These are phyloP conservation scores for Drosophila dives DNA, from an alignment of 2,888 invertebrate species.

Conservation along the genomic window DNA sequence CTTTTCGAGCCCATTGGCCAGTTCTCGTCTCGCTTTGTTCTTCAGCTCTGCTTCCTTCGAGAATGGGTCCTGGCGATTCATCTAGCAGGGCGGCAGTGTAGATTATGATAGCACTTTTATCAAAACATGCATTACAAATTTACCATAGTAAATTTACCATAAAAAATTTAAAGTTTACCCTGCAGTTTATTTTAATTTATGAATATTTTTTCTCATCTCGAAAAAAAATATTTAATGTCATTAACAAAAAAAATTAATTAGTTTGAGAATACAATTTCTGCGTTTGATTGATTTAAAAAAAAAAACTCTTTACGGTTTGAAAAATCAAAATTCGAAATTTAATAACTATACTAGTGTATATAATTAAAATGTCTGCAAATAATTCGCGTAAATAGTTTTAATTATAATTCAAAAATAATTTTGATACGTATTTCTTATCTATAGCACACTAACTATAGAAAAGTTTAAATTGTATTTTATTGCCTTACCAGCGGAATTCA, in stretches of 20 bases:
- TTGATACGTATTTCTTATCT: background rate
- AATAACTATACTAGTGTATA: background rate
- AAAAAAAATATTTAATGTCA: background rate
- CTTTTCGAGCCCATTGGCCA: constrained; percentile 87
- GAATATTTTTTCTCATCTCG: background rate
- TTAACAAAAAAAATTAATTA: background rate
- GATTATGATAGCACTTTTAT: background rate
- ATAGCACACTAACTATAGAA: background rate
- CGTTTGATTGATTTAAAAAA: background rate
- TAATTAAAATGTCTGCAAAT: background rate
- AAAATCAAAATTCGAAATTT: background rate
- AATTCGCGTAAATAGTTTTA: background rate
- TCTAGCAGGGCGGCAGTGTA: constrained; percentile 38
- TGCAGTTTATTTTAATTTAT: background rate
- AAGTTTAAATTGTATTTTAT: constrained; percentile 8
- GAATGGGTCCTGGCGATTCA: constrained; percentile 75
- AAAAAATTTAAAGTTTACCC: background rate
- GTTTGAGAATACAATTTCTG: background rate
- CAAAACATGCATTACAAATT: background rate
- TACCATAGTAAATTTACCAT: background rate
- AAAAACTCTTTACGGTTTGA: background rate
- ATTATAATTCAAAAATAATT: background rate
- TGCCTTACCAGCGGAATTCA: constrained; percentile 19
- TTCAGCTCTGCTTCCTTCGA: constrained; percentile 91
- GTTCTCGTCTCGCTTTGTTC: constrained; percentile 89